Base-by-base conservation (phyloP, 1,140 invertebrate species). In the Brachionus asplanchnoidis region DNA sequence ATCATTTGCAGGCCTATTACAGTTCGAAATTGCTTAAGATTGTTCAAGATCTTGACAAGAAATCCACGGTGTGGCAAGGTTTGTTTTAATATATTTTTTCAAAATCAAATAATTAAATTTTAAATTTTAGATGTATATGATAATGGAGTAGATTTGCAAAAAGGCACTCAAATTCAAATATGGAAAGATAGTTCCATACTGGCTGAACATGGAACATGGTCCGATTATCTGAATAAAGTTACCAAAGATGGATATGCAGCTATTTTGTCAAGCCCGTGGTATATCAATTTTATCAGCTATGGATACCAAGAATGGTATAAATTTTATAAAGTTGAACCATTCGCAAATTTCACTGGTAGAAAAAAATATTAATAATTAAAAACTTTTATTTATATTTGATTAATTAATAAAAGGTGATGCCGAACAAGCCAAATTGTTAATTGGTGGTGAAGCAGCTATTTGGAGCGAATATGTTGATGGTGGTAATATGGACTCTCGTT, bases 201-300 rank as follows among this genome's bases (percentile, higher is more conserved):
- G 11, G 14, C 68, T 11, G 73, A 73, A 14, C 26, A 44, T 46
- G 65, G 42, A 12, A 28, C 17, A 86, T 68, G 85, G 85, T 28
- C 77, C 14, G 53, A 82, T 26, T 86, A 87, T 68, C 85, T 88
- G 70, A 75, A 85, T 6, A 85, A 91, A 88, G 90, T 93, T 0
- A 91, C 93, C 0, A 77, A 86, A 23, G 88, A 91, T 11, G 93
- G 93, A 0, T 92, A 93, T 86, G 88, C 91, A 7, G 92, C 92
- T 0, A 87, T 96, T 28, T 89, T 94, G 14, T 95, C 94, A 0
- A 90, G 93, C 3, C 94, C 94, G 83, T 97, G 95, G 95, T 97
- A 97, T 87, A 90, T 97, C 14, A 94, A 95, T 88, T 92, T 93
- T 85, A 89, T 95, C 14, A 88, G 88, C 12, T 91, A 91, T 32